phyloP scores from a whole-genome alignment of 1,140 invertebrate genomes.

The Drosophila malerkotliana region DNA sequence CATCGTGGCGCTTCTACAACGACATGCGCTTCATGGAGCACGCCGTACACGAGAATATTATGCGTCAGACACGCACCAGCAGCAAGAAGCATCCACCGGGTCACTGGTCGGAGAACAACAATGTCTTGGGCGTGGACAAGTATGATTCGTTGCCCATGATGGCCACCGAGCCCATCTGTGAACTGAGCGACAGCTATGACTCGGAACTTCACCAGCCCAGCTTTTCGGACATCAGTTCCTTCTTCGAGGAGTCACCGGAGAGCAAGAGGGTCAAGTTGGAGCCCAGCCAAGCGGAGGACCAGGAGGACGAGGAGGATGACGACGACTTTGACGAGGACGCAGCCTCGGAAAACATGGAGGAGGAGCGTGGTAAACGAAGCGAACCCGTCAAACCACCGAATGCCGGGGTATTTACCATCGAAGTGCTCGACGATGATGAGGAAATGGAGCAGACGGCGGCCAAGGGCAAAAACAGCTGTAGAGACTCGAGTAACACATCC shows the following conservation, averaged over 20 bases:
- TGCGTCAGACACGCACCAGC: constrained; percentile 62
- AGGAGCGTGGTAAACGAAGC: constrained; percentile 34
- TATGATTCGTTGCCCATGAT: constrained; percentile 51
- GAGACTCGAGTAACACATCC: constrained; percentile 4
- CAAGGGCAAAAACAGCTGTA: constrained; percentile 32
- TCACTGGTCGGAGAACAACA: constrained; percentile 69
- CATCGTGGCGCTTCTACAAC: constrained; percentile 78
- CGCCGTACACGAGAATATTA: constrained; percentile 73
- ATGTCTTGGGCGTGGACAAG: constrained; percentile 37
- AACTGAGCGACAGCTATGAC: constrained; percentile 71
- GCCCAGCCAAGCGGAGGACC: constrained; percentile 24
- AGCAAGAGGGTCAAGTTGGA: constrained; percentile 65
- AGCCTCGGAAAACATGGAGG: constrained; percentile 58
- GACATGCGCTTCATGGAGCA: constrained; percentile 80
- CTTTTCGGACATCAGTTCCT: constrained; percentile 73
- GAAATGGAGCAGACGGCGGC: constrained; percentile 45
- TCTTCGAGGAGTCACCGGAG: constrained; percentile 57
- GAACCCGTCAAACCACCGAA: constrained; percentile 19
- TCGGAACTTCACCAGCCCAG: constrained; percentile 70
- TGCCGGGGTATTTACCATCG: constrained; percentile 63
- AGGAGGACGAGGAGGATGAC: constrained; percentile 56
- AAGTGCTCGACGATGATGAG: constrained; percentile 70
- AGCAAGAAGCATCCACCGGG: constrained; percentile 53
- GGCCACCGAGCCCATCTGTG: constrained; percentile 70
- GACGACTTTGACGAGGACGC: constrained; percentile 78